Conservation (phyloP, 2,797 vertebrate genomes). For the Sebastes matsubarae region DNA sequence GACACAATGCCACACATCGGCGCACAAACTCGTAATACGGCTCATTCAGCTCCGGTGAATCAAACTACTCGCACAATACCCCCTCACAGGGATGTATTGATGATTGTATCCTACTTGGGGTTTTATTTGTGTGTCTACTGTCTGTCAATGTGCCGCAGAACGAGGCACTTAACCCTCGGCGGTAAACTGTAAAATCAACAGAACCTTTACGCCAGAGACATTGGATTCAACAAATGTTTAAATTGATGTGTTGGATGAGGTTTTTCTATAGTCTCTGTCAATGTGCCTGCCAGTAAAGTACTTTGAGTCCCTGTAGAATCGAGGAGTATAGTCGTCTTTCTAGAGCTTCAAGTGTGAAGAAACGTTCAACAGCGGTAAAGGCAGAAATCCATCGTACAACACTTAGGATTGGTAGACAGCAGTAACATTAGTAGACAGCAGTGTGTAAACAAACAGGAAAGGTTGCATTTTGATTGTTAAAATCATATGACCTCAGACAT, state of each 20-base stretch:
- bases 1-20: slow-evolving; percentile 32
- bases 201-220: background rate
- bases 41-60: slow-evolving; percentile 44
- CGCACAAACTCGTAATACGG: slow-evolving; percentile 4
- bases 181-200: slow-evolving; percentile 6
- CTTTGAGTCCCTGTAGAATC: background rate
- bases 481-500: no score
- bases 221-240: background rate
- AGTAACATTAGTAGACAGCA: background rate
- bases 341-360: background rate
- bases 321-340: background rate
- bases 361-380: background rate
- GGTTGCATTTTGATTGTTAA: background rate
- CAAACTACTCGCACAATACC: background rate
- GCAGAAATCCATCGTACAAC: background rate
- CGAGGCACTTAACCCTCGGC: slow-evolving; percentile 15
- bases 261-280: background rate
- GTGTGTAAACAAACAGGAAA: background rate
- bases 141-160: background rate
- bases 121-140: slow-evolving; percentile 15
- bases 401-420: background rate
- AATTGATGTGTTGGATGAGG: background rate
- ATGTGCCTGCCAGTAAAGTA: background rate
- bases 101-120: background rate
- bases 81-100: slow-evolving; percentile 8